Evolutionary conservation across 2,797 vertebrate genomes (phyloP).

Genomic region (Geotrypetes seraphini): DNA sequence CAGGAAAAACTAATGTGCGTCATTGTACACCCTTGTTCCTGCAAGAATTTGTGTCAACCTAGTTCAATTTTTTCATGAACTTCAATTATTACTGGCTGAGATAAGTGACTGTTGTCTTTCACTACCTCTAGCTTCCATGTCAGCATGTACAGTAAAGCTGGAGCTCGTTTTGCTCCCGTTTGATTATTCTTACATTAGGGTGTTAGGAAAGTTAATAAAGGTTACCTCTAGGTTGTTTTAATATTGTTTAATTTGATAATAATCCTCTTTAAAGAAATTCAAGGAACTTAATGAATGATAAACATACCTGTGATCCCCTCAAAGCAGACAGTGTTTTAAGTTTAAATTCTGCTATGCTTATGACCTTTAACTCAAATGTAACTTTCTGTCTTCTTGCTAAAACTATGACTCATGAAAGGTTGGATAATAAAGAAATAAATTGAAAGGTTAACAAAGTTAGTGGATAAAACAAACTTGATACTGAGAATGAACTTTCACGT

Average conservation of each 20-base stretch:
- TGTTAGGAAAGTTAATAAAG: conserved; percentile 28
- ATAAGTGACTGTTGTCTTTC: neutral
- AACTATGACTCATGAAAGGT: conserved; percentile 48
- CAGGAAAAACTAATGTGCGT: too few species aligned
- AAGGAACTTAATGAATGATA: conserved; percentile 51
- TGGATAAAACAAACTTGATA: conserved; percentile 70
- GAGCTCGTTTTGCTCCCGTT: conserved; percentile 15
- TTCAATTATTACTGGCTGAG: conserved; percentile 1
- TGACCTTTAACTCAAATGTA: conserved; percentile 57
- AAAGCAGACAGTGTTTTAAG: conserved; percentile 44
- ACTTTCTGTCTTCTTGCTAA: conserved; percentile 46
- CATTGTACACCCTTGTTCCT: too few species aligned
- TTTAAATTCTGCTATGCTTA: conserved; percentile 53
- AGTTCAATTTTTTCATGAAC: neutral
- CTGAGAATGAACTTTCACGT: conserved; percentile 66
- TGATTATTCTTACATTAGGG: conserved; percentile 35
- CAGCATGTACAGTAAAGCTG: too few species aligned
- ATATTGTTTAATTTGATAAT: conserved; percentile 41
- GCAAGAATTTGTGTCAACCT: conserved; percentile 18
- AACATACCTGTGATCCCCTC: conserved; percentile 41
- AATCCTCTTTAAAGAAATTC: conserved; percentile 41
- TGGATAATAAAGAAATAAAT: conserved; percentile 54
- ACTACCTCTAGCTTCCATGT: neutral
- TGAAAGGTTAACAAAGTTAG: conserved; percentile 68
- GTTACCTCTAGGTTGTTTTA: conserved; percentile 33